Conservation (phyloP, 2,888 invertebrate species). For the Caenorhabditis sp. region DNA sequence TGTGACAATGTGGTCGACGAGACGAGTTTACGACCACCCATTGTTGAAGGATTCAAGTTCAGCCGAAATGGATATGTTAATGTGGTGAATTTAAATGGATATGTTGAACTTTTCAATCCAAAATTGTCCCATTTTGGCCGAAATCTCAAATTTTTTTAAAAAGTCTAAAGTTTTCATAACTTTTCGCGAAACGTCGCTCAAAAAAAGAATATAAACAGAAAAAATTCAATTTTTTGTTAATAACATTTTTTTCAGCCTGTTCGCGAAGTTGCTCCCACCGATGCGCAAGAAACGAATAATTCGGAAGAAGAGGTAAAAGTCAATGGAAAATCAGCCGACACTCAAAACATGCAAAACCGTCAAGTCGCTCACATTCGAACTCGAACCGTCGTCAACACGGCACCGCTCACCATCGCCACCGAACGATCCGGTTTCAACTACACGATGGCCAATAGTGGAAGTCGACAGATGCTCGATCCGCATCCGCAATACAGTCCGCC, state of each 20-base stretch:
- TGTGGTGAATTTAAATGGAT: background rate
- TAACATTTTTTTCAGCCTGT: slow-evolving; percentile 2
- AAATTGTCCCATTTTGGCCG: too few species aligned
- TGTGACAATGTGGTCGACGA: slow-evolving; percentile 8
- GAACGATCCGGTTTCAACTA: slow-evolving; percentile 41
- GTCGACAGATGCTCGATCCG: slow-evolving; percentile 18
- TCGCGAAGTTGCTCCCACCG: background rate
- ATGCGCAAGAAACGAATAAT: slow-evolving; percentile 6
- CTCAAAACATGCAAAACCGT: background rate
- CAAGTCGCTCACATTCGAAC: slow-evolving; percentile 16
- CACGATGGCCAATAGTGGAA: slow-evolving; percentile 34
- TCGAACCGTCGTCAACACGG: slow-evolving; percentile 21
- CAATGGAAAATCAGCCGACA: too few species aligned
- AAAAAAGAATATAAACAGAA: too few species aligned
- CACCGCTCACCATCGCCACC: slow-evolving; percentile 24
- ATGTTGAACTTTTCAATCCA: too few species aligned
- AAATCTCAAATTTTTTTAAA: too few species aligned
- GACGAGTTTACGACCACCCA: slow-evolving; percentile 23
- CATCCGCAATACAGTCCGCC: slow-evolving; percentile 36
- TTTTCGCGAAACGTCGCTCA: too few species aligned
- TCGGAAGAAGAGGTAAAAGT: slow-evolving; percentile 17
- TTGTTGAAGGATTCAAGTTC: slow-evolving; percentile 52
- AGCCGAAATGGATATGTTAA: slow-evolving; percentile 21
- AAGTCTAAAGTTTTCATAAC: too few species aligned
- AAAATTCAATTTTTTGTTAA: too few species aligned